These are phyloP conservation scores for Drosophila biarmipes DNA, from an alignment of 1,140 invertebrate genomes.

Conservation along the genomic window DNA sequence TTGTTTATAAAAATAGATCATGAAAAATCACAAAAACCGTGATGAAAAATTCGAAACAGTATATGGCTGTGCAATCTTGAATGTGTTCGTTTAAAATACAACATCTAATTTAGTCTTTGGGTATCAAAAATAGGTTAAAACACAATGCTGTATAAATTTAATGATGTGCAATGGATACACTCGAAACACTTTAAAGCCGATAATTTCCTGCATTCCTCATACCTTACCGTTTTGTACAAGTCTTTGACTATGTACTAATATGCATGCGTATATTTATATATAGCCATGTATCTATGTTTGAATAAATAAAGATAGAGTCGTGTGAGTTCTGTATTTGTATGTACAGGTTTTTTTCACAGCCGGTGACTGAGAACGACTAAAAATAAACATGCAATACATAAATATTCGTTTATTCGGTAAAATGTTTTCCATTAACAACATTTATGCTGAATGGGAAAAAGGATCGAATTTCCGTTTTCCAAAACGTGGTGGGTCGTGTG, in stretches of 20 bases:
- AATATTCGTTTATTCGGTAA: constrained; percentile 57
- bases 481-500: constrained; percentile 67
- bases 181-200: constrained; percentile 2
- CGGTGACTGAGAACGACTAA: constrained; percentile 67
- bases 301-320: constrained; percentile 31
- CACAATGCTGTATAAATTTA: not conserved
- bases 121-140: not conserved
- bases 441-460: constrained; percentile 45
- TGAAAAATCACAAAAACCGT: constrained; percentile 25
- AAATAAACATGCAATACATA: constrained; percentile 73
- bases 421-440: constrained; percentile 64
- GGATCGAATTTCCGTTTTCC: constrained; percentile 73
- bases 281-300: constrained; percentile 17
- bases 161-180: constrained; percentile 1
- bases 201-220: constrained; percentile 12
- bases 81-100: not conserved
- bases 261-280: constrained; percentile 19
- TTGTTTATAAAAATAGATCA: constrained; percentile 53
- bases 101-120: not conserved
- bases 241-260: constrained; percentile 9
- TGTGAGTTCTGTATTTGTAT: constrained; percentile 21
- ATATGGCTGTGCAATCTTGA: constrained; percentile 1
- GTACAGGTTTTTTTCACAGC: constrained; percentile 33
- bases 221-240: constrained; percentile 4
- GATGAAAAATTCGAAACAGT: constrained; percentile 7